phyloP scores from a whole-genome alignment of 2,888 invertebrate genomes.

The Acleris holmiana region DNA sequence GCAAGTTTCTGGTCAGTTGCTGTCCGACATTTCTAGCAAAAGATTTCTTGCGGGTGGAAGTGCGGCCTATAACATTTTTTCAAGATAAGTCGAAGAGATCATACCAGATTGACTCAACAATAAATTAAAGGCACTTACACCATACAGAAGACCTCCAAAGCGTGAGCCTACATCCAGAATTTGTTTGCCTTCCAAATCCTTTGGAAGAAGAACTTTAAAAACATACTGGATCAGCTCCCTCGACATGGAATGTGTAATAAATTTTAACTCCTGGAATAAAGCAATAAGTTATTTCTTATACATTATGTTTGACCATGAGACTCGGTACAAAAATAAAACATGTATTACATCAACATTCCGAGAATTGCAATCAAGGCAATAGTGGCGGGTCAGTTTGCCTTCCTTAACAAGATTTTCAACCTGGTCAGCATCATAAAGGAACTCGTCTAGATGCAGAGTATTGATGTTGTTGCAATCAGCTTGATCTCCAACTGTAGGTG shows the following conservation, averaged over 20 bases:
- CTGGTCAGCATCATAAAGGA: slow-evolving; percentile 87
- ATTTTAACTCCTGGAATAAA: slow-evolving; percentile 74
- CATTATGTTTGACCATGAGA: neutral
- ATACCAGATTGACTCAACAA: too few species aligned
- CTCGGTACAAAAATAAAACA: neutral
- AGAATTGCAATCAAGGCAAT: slow-evolving; percentile 70
- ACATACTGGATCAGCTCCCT: slow-evolving; percentile 84
- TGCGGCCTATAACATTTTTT: too few species aligned
- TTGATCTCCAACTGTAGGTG: slow-evolving; percentile 73
- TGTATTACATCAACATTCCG: slow-evolving; percentile 61
- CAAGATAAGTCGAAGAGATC: too few species aligned
- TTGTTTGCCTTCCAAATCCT: slow-evolving; percentile 81
- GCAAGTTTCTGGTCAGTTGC: too few species aligned
- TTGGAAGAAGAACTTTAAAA: slow-evolving; percentile 86
- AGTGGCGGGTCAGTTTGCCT: slow-evolving; percentile 65
- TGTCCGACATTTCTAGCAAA: too few species aligned
- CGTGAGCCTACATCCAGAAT: slow-evolving; percentile 89
- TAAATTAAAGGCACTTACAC: slow-evolving; percentile 73
- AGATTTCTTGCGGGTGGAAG: too few species aligned
- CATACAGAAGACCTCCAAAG: slow-evolving; percentile 88
- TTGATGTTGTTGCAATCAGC: slow-evolving; percentile 80
- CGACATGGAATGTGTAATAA: slow-evolving; percentile 88
- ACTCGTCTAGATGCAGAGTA: slow-evolving; percentile 87
- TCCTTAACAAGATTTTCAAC: slow-evolving; percentile 74
- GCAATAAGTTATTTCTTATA: neutral